phyloP scores from a whole-genome alignment of 2,888 invertebrate genomes.

The Empis stercorea region DNA sequence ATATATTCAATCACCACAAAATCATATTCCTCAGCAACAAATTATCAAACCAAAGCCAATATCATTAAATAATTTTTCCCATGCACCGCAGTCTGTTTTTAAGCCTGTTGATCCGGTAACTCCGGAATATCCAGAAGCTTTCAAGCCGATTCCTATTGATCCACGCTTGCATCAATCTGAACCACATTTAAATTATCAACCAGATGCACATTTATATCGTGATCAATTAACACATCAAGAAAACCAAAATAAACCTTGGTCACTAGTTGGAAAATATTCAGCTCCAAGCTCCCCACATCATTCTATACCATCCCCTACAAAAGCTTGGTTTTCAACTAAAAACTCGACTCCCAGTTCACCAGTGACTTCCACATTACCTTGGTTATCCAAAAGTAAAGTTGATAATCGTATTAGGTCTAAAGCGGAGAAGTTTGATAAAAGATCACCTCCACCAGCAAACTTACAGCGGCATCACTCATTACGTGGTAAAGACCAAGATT shows the following conservation, averaged over 20 bases:
- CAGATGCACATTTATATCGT: background rate
- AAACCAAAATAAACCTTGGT: conserved; percentile 7
- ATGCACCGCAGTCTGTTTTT: conserved; percentile 65
- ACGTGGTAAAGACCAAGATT: conserved; percentile 20
- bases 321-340: conserved; percentile 10
- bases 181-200: background rate
- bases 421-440: conserved; percentile 43
- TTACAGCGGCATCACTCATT: conserved; percentile 29
- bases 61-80: conserved; percentile 56
- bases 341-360: conserved; percentile 27
- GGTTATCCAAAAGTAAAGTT: conserved; percentile 37
- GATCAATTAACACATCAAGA: background rate
- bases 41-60: conserved; percentile 39
- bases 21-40: background rate
- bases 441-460: conserved; percentile 17
- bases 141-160: conserved; percentile 23
- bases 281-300: conserved; percentile 13
- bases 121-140: conserved; percentile 17
- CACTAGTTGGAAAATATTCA: conserved; percentile 3
- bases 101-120: conserved; percentile 38
- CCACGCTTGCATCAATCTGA: background rate
- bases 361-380: conserved; percentile 31
- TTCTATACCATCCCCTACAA: conserved; percentile 19
- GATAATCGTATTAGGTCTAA: conserved; percentile 41
- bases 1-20: no score